Evolutionary conservation across 2,888 invertebrate genomes (phyloP).

Genomic region (Tetropium fuscum): DNA sequence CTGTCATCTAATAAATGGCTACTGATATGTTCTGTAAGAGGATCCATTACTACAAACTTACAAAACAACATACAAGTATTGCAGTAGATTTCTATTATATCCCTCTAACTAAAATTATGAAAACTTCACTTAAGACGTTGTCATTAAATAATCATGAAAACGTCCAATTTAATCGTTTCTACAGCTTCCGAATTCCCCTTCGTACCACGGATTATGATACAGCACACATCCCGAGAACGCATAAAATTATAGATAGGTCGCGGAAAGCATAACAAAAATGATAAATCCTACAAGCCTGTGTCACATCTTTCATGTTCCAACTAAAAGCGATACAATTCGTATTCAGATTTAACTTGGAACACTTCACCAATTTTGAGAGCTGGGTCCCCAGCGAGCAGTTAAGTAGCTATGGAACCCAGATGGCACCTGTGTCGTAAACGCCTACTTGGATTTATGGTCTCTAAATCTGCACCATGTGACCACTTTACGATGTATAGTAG

Average conservation of each 20-base stretch:
- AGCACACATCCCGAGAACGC: background rate
- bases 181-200: too few relatives aligned
- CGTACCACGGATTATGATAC: too few relatives aligned
- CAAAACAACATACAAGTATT: too few relatives aligned
- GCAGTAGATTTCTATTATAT: too few relatives aligned
- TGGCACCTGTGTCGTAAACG: slow-evolving; percentile 50
- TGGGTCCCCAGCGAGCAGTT: slow-evolving; percentile 47
- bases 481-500: slow-evolving; percentile 41
- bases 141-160: too few relatives aligned
- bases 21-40: too few relatives aligned
- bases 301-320: slow-evolving; percentile 21
- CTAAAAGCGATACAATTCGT: slow-evolving; percentile 34
- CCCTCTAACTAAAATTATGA: too few relatives aligned
- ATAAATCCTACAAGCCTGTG: slow-evolving; percentile 6
- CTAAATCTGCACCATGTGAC: slow-evolving; percentile 39
- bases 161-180: too few relatives aligned
- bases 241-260: slow-evolving; percentile 1
- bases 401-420: slow-evolving; percentile 42
- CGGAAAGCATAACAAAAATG: slow-evolving; percentile 10
- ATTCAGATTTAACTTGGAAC: slow-evolving; percentile 39
- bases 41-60: too few relatives aligned
- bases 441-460: slow-evolving; percentile 46
- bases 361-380: slow-evolving; percentile 45
- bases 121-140: too few relatives aligned
- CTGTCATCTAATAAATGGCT: too few relatives aligned